phyloP scores from a whole-genome alignment of 1,140 invertebrate species.

The Cydia pomonella region DNA sequence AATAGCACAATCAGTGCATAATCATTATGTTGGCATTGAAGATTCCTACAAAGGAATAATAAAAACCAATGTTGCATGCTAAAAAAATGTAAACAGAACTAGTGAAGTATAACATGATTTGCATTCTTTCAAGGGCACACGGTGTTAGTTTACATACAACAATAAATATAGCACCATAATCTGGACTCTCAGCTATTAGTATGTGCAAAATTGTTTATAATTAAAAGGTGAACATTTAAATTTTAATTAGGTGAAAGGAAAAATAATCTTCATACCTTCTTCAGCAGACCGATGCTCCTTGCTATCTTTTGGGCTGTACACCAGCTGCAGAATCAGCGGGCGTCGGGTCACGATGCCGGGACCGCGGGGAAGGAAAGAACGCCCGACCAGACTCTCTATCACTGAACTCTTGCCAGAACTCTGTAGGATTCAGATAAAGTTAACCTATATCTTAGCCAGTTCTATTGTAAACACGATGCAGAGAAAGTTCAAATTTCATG shows the following conservation, averaged over 20 bases:
- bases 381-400: constrained; percentile 98
- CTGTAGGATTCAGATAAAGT: constrained; percentile 79
- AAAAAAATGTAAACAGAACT: constrained; percentile 22
- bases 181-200: not conserved
- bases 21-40: constrained; percentile 16
- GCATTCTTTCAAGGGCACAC: constrained; percentile 12
- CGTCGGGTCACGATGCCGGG: constrained; percentile 98
- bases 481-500: constrained; percentile 40
- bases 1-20: constrained; percentile 20
- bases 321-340: constrained; percentile 95
- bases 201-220: not conserved
- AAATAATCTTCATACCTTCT: constrained; percentile 83
- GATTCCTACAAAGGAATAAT: constrained; percentile 23
- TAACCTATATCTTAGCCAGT: not conserved
- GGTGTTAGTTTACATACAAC: not conserved
- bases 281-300: constrained; percentile 90
- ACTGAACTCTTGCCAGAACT: constrained; percentile 99
- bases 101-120: constrained; percentile 20
- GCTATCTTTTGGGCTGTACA: constrained; percentile 95
- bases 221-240: not conserved
- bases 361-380: constrained; percentile 97
- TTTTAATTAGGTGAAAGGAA: not conserved
- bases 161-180: not conserved
- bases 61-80: constrained; percentile 20
- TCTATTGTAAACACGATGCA: not conserved